Evolutionary conservation across 2,888 invertebrate species (phyloP), one percentile per base, ranked within the genome.

Genomic region (Hololepta plana): DNA sequence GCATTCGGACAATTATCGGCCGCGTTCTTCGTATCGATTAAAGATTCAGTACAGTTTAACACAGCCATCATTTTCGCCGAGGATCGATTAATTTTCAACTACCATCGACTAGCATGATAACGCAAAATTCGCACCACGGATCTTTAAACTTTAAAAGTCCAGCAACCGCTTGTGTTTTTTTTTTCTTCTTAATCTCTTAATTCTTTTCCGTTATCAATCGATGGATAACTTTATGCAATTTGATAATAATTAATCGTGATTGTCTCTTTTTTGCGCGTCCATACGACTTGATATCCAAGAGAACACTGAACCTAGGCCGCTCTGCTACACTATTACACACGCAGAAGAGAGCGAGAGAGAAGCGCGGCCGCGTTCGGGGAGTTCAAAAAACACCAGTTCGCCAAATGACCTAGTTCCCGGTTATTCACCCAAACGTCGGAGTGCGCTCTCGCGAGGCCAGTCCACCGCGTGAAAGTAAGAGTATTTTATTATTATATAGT

Each of bases 371-470:
- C 23, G 15, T 16, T 20, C 29, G 29, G 26, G 53, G 56, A 62
- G 62, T 50, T 51, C 47, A 48, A n/a, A n/a, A n/a, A n/a, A 46
- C 58, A 64, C 28, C 59, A 63, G 63, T 64, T 65, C 64, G 70
- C 69, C 62, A 67, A 68, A 62, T 71, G 74, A 72, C 74, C 74
- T 67, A 74, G 64, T 73, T 74, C 61, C 64, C 67, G 75, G 71
- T 66, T 71, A 67, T 71, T 72, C 67, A 70, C 29, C 51, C 70
- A 60, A 35, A 17, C 26, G 2, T 20, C 15, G 28, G 25, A 25
- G 11, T 15, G 22, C 14, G 12, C 12, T 14, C 28, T 46, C 46
- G 47, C 51, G 53, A 51, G 53, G 55, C 54, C 61, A 61, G 62
- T 62, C 61, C 62, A 59, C 55, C 52, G 55, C 59, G 62, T 60